A percentile compares a stretch with the other conserved stretches of the same genome.
phyloP scores from a whole-genome alignment of 2,888 invertebrate genomes.

The Cheilosia grossa region DNA sequence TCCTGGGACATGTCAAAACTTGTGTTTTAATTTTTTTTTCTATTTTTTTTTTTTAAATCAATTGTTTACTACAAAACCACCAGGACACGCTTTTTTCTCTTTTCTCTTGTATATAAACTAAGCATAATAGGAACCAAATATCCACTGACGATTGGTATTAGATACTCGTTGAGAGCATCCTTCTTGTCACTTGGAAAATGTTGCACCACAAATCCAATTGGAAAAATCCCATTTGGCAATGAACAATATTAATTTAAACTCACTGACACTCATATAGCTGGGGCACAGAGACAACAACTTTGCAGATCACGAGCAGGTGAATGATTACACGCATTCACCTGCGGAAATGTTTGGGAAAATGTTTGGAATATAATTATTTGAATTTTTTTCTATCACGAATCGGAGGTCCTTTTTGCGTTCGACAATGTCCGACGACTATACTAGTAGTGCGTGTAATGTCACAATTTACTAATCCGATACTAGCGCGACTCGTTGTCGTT shows the following conservation, averaged over 20 bases:
- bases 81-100: constrained; percentile 32
- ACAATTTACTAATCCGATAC: constrained; percentile 73
- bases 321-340: constrained; percentile 65
- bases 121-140: constrained; percentile 62
- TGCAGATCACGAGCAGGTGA: constrained; percentile 61
- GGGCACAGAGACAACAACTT: constrained; percentile 24
- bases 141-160: constrained; percentile 60
- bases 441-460: constrained; percentile 70
- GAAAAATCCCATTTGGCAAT: constrained; percentile 63
- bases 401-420: constrained; percentile 48
- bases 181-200: constrained; percentile 33
- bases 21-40: not conserved
- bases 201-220: constrained; percentile 17
- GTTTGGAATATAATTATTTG: not conserved
- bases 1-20: constrained; percentile 34
- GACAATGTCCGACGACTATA: constrained; percentile 61
- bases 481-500: constrained; percentile 63
- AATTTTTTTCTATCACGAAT: constrained; percentile 1
- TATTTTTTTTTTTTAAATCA: constrained; percentile 31
- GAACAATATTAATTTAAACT: constrained; percentile 12
- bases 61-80: constrained; percentile 8
- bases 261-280: constrained; percentile 44
- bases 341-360: constrained; percentile 51
- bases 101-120: constrained; percentile 35
- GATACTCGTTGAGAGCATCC: constrained; percentile 28